These are phyloP conservation scores for Tholera decimalis DNA, from an alignment of 2,888 invertebrate species.

Conservation along the genomic window DNA sequence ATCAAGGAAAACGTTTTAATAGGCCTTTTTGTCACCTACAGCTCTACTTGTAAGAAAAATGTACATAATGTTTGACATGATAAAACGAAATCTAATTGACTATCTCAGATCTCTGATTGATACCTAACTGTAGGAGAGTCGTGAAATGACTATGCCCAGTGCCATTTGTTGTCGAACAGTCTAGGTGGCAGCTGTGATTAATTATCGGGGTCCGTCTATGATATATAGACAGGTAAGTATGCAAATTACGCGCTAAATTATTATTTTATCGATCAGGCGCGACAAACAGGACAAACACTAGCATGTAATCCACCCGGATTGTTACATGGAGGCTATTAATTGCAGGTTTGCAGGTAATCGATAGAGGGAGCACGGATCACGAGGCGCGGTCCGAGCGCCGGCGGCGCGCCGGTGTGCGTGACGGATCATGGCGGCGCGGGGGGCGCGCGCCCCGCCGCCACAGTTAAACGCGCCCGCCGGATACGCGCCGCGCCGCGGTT, in stretches of 20 bases:
- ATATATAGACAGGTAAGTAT: conserved; percentile 60
- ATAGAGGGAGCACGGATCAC: conserved; percentile 75
- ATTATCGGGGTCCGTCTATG: conserved; percentile 41
- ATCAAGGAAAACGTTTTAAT: background rate
- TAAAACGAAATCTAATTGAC: conserved; percentile 13
- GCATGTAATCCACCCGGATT: conserved; percentile 87
- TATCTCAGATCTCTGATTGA: background rate
- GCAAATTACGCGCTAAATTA: conserved; percentile 70
- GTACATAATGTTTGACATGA: background rate
- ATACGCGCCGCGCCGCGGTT: conserved; percentile 86
- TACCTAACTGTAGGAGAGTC: conserved; percentile 13
- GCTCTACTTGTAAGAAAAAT: background rate
- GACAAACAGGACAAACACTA: conserved; percentile 80
- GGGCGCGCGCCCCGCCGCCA: conserved; percentile 86
- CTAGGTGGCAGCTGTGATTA: conserved; percentile 25
- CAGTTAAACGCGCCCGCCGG: conserved; percentile 89
- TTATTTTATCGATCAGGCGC: conserved; percentile 74
- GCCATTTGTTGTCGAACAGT: conserved; percentile 22
- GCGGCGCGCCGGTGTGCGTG: conserved; percentile 84
- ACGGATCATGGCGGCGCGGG: conserved; percentile 90
- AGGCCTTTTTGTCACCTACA: background rate
- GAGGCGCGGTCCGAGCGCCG: conserved; percentile 65
- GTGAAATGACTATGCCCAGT: conserved; percentile 13
- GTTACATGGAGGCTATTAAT: conserved; percentile 89
- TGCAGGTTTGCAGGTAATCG: conserved; percentile 89